These are phyloP conservation scores for Periplaneta americana DNA, from an alignment of 1,140 invertebrate species.

Conservation along the genomic window DNA sequence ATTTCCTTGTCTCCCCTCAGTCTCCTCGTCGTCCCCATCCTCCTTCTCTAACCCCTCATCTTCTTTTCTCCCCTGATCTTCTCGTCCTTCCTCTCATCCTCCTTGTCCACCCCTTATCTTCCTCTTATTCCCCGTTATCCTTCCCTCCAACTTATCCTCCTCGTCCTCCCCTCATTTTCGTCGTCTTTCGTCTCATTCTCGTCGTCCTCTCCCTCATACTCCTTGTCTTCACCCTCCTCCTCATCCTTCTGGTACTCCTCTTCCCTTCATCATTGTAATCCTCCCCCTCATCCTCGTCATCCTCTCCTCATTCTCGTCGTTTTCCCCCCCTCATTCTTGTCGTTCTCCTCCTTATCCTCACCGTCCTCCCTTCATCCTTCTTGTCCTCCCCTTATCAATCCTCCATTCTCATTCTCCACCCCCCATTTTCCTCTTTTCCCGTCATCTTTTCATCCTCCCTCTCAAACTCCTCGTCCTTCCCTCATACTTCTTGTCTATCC, in stretches of 20 bases:
- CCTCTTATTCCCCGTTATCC: too few relatives aligned
- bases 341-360: not conserved
- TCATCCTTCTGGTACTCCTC: not conserved
- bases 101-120: too few relatives aligned
- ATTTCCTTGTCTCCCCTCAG: not conserved
- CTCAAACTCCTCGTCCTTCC: too few relatives aligned
- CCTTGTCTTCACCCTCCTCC: not conserved
- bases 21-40: not conserved
- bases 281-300: too few relatives aligned
- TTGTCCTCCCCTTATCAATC: not conserved
- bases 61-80: too few relatives aligned
- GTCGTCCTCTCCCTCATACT: not conserved
- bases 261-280: too few relatives aligned
- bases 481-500: not conserved
- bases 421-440: too few relatives aligned
- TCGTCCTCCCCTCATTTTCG: too few relatives aligned
- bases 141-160: not conserved
- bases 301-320: not conserved
- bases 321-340: not conserved
- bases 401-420: not conserved
- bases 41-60: not conserved
- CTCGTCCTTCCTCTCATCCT: too few relatives aligned
- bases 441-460: too few relatives aligned
- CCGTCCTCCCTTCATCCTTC: not conserved
- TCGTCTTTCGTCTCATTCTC: not conserved